Conservation (phyloP, 1,140 invertebrate genomes). For the Agrypnia vestita region DNA sequence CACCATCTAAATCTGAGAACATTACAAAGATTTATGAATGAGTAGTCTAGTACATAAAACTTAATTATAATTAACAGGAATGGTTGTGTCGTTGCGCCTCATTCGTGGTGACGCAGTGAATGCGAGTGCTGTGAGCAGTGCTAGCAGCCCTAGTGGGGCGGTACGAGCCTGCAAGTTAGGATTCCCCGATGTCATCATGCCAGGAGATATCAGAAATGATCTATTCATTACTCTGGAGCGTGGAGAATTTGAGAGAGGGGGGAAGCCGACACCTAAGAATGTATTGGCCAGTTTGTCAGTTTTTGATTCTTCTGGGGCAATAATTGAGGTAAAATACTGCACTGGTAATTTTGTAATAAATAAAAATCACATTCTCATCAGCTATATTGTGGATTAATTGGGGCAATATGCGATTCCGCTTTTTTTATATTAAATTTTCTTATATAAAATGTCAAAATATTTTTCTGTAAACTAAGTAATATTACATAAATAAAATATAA, state of each 20-base stretch:
- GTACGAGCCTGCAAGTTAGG: conserved; percentile 91
- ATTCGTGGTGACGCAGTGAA: conserved; percentile 66
- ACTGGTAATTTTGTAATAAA: too few relatives aligned
- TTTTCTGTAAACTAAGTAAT: too few relatives aligned
- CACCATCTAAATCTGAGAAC: too few relatives aligned
- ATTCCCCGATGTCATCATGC: conserved; percentile 96
- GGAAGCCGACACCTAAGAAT: conserved; percentile 96
- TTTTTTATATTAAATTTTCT: too few relatives aligned
- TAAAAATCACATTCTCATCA: too few relatives aligned
- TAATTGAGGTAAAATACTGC: conserved; percentile 79
- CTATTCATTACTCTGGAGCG: conserved; percentile 91
- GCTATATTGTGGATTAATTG: too few relatives aligned
- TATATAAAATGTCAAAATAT: too few relatives aligned
- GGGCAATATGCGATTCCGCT: too few relatives aligned
- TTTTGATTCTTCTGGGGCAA: conserved; percentile 84
- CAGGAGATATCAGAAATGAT: conserved; percentile 95
- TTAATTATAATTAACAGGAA: conserved; percentile 63
- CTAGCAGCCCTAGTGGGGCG: conserved; percentile 73
- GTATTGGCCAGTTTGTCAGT: conserved; percentile 90
- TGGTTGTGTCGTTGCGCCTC: conserved; percentile 68
- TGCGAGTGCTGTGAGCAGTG: conserved; percentile 65
- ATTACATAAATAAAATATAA: too few relatives aligned
- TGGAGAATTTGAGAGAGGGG: conserved; percentile 94
- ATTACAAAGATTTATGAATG: too few relatives aligned
- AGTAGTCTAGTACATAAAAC: too few relatives aligned